Percentiles rank a stretch among this genome's conserved stretches.
Evolutionary conservation across 2,797 vertebrate species (phyloP).

Genomic region (Chelon auratus): DNA sequence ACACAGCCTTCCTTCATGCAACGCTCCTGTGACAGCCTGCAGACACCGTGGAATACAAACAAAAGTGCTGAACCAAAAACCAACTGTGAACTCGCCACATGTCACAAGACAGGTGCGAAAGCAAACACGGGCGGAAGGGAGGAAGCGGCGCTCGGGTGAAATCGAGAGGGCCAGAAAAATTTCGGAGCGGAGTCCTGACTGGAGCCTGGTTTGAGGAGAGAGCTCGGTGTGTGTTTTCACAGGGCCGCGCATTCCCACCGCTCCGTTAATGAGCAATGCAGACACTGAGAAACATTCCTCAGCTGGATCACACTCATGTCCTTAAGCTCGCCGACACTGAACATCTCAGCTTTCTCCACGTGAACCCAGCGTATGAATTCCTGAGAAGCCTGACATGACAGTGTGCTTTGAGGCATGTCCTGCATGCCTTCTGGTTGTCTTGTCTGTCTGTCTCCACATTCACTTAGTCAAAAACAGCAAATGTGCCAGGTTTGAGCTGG

Average conservation of each 20-base stretch:
- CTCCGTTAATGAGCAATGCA: conserved; percentile 35
- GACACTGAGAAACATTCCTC: conserved; percentile 60
- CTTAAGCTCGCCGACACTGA: conserved; percentile 59
- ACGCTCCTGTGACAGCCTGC: conserved; percentile 24
- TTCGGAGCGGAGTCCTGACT: neutral
- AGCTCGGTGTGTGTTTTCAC: conserved; percentile 41
- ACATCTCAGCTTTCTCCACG: conserved; percentile 64
- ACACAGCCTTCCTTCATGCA: neutral
- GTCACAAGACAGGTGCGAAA: conserved; percentile 54
- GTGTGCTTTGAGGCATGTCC: conserved; percentile 31
- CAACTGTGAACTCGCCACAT: conserved; percentile 46
- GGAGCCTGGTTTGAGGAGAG: conserved; percentile 22
- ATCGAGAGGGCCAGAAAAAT: conserved; percentile 28
- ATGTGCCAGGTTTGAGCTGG: neutral
- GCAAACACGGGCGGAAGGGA: conserved; percentile 35
- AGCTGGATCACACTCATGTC: conserved; percentile 45
- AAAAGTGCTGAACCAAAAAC: conserved; percentile 30
- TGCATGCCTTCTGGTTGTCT: conserved; percentile 24
- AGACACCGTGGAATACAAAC: conserved; percentile 30
- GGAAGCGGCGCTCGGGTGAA: conserved; percentile 51
- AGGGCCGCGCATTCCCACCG: conserved; percentile 16
- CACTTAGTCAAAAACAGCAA: conserved; percentile 16
- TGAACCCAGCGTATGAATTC: conserved; percentile 61
- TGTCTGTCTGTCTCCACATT: conserved; percentile 50
- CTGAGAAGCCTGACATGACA: conserved; percentile 58